Conservation (phyloP, 2,888 invertebrate genomes). For the Seladonia tumulorum region DNA sequence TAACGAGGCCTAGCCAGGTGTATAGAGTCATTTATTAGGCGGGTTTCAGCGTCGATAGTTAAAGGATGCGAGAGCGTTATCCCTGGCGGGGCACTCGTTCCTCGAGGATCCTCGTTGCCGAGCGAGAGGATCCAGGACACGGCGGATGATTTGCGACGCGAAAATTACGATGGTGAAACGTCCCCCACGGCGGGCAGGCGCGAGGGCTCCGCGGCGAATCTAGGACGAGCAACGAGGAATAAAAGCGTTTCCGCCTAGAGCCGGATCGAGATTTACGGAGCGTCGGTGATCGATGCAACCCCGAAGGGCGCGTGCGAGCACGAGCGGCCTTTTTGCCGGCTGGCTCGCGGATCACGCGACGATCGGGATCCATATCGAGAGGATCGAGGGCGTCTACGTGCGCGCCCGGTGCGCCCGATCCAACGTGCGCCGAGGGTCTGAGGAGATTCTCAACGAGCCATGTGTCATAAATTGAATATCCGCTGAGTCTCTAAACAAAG, state of each 20-base stretch:
- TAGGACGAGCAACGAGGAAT: constrained; percentile 43
- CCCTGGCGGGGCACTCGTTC: constrained; percentile 1
- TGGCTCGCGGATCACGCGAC: constrained; percentile 27
- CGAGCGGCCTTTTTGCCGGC: constrained; percentile 13
- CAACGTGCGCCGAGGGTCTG: background rate
- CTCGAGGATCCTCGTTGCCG: background rate
- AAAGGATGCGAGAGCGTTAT: background rate
- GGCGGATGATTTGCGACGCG: constrained; percentile 38
- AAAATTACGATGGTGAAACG: constrained; percentile 47
- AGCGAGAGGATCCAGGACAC: background rate
- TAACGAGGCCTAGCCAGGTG: constrained; percentile 23
- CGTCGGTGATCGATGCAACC: constrained; percentile 51
- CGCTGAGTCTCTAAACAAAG: constrained; percentile 19
- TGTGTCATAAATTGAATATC: constrained; percentile 26
- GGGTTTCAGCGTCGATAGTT: background rate
- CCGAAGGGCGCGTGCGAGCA: constrained; percentile 35
- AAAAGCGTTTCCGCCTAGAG: constrained; percentile 29
- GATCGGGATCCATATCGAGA: constrained; percentile 13
- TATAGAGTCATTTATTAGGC: constrained; percentile 2
- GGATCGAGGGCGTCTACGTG: background rate
- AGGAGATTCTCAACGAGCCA: constrained; percentile 6
- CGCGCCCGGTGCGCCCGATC: background rate
- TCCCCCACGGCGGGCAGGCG: constrained; percentile 55
- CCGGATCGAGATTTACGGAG: constrained; percentile 36
- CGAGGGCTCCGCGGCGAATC: constrained; percentile 10